Evolutionary conservation across 2,113 vertebrate species (phyloP).

Genomic region (Vimba vimba): DNA sequence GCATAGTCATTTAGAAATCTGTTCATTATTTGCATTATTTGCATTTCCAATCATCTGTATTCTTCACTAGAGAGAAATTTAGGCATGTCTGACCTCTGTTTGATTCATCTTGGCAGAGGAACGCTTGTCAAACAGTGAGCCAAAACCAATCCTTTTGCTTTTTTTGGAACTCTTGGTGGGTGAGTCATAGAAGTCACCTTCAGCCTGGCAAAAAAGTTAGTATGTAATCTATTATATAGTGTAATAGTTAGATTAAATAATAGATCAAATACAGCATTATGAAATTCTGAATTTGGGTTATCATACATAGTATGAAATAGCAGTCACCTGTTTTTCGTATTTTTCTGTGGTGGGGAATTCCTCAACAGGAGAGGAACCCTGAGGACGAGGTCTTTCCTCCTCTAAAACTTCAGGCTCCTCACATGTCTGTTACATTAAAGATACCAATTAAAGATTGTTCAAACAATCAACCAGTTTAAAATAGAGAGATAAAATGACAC

Average conservation of each 20-base stretch:
- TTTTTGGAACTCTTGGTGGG: conserved; percentile 72
- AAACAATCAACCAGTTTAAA: neutral
- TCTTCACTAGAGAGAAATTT: neutral
- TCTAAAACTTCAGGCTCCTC: conserved; percentile 81
- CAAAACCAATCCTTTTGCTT: conserved; percentile 73
- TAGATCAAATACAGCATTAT: neutral
- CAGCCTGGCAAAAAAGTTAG: conserved; percentile 60
- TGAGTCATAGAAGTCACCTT: conserved; percentile 65
- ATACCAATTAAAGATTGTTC: neutral
- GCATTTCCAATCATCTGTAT: neutral
- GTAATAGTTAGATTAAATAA: neutral
- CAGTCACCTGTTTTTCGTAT: conserved; percentile 73
- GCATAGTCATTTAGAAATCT: neutral
- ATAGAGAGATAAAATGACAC: neutral
- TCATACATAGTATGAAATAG: conserved; percentile 58
- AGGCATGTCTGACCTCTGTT: conserved; percentile 78
- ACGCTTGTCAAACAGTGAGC: conserved; percentile 76
- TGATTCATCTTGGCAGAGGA: conserved; percentile 80
- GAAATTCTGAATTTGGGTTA: neutral
- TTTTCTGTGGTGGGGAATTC: conserved; percentile 81
- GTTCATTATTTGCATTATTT: neutral
- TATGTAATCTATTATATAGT: neutral
- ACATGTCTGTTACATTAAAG: conserved; percentile 75
- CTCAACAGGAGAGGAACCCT: conserved; percentile 94
- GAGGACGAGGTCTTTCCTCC: conserved; percentile 88